Percentiles rank a stretch among this genome's conserved stretches.
Evolutionary conservation across 2,888 invertebrate genomes (phyloP).

Genomic region (Pammene fasciana): DNA sequence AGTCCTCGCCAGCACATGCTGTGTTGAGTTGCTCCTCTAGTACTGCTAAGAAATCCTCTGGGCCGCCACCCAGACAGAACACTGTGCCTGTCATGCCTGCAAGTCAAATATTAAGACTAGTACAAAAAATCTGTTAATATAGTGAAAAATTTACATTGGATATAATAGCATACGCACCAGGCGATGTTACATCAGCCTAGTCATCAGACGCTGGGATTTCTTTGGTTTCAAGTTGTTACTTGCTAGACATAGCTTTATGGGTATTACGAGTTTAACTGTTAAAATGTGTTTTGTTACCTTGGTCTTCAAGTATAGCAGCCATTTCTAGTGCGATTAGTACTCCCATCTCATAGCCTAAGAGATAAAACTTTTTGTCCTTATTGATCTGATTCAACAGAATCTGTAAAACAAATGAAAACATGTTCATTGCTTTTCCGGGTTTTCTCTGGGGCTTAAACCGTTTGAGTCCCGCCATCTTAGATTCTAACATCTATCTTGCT

Average conservation of each 20-base stretch:
- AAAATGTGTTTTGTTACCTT: slow-evolving; percentile 49
- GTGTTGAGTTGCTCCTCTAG: slow-evolving; percentile 47
- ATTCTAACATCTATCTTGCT: too few relatives aligned
- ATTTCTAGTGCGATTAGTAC: slow-evolving; percentile 59
- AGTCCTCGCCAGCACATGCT: slow-evolving; percentile 2
- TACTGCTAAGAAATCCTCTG: slow-evolving; percentile 45
- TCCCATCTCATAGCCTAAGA: slow-evolving; percentile 65
- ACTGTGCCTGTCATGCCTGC: slow-evolving; percentile 36
- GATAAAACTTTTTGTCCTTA: slow-evolving; percentile 53
- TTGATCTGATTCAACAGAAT: slow-evolving; percentile 39
- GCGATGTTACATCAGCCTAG: too few relatives aligned
- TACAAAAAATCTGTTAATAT: too few relatives aligned
- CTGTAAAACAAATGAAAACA: slow-evolving; percentile 29
- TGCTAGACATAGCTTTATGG: too few relatives aligned
- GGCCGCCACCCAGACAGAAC: slow-evolving; percentile 44
- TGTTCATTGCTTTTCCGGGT: background rate
- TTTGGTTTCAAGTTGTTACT: too few relatives aligned
- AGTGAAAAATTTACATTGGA: too few relatives aligned
- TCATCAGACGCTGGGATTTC: too few relatives aligned
- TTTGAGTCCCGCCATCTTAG: too few relatives aligned
- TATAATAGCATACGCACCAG: too few relatives aligned
- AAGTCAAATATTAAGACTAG: background rate
- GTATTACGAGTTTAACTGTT: too few relatives aligned
- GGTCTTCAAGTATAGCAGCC: slow-evolving; percentile 60
- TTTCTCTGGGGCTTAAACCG: too few relatives aligned